Percentiles rank a stretch among this genome's conserved stretches.
Evolutionary conservation across 2,113 vertebrate species (phyloP).

Genomic region (Cairina moschata): DNA sequence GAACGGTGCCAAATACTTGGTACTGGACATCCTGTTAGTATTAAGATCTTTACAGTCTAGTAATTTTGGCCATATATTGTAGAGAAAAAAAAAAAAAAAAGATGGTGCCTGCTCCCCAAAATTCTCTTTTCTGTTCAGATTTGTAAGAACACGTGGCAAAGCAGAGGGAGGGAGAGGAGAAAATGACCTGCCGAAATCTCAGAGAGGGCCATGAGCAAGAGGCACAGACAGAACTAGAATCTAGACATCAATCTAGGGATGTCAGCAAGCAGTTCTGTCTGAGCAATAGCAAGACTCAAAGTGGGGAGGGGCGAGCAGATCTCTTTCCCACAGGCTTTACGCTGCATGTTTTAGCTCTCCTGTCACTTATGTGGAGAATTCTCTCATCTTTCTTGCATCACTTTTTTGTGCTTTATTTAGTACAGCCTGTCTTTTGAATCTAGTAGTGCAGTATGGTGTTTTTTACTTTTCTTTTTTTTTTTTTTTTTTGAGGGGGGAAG

Average conservation of each 20-base stretch:
- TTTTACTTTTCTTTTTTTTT: rapidly evolving
- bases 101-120: not conserved
- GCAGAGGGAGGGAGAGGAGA: not conserved
- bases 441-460: not conserved
- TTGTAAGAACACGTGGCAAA: not conserved
- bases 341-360: not conserved
- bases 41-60: not conserved
- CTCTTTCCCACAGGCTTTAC: not conserved
- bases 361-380: not conserved
- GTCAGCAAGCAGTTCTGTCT: not conserved
- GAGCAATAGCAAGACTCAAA: not conserved
- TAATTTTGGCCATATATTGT: not conserved
- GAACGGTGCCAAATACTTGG: not conserved
- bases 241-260: not conserved
- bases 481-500: rapidly evolving
- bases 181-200: not conserved
- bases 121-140: not conserved
- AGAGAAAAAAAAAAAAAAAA: not conserved
- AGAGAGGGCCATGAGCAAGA: not conserved
- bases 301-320: not conserved
- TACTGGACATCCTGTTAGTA: not conserved
- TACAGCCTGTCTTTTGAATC: not conserved
- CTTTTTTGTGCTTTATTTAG: not conserved
- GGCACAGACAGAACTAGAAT: not conserved
- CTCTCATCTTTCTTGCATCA: not conserved